Base-by-base conservation (phyloP, 1,140 invertebrate genomes). In the Cataglyphis hispanica region DNA sequence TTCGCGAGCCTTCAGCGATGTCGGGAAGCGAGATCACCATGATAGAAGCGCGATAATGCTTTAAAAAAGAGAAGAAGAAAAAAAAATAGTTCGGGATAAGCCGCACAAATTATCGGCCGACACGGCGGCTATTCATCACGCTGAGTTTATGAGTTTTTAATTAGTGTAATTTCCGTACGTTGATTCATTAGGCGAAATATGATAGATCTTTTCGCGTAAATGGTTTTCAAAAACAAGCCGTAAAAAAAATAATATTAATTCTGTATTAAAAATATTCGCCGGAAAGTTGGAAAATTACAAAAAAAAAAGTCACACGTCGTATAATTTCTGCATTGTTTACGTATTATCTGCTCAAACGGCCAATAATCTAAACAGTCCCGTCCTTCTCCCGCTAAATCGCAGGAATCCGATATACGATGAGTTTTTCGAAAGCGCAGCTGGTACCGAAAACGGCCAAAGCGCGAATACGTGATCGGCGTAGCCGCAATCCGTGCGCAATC, bases 91-190 rank as follows among this genome's bases (percentile, higher is more conserved):
- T 13, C 0, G 1, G 19, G 25, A 60, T 81, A 81, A 81, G 78
- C 67, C 67, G 67, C 19, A 74, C 53, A 83, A 50, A 83, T 83
- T 83, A 83, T 83, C 50, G 67, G 37, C 19, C 53, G 50, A 37
- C 50, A 37, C 50, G 46, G 19, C 53, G 66, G 66, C 66, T 72
- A 81, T 81, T 81, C 78, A 81, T 81, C 78, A 81, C 66, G 16
- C 67, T 25, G 37, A 74, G 67, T 83, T 83, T 83, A 83, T 74
- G 78, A 83, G 67, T 60, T 83, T 83, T 83, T 83, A 72, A 83
- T 83, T 74, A 83, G 66, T 31, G 40, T 74, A 83, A 81, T 72
- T 81, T 58, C 46, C 66, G 7, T 46, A 40, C 53, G 78, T 72
- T 72, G 53, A 61, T 46, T 72, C 67, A 83, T 83, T 61, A 83